Evolutionary conservation across 2,888 invertebrate species (phyloP), one percentile per base, ranked within the genome.

Genomic region (Dynastes hyllus): DNA sequence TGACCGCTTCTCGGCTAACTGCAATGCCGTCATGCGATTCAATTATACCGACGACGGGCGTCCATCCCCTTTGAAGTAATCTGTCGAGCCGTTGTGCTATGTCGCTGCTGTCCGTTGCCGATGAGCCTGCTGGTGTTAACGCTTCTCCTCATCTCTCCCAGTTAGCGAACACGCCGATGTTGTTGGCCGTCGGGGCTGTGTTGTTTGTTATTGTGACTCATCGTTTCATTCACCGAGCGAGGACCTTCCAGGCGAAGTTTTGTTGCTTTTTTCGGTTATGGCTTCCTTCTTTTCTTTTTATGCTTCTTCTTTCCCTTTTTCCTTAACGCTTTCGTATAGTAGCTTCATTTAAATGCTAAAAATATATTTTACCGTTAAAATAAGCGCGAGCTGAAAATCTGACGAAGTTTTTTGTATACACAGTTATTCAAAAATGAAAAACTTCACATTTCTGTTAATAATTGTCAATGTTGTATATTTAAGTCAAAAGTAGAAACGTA

Each of bases 11-110:
- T 77, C 67, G 58, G 67, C 77, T 77, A 77, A 69, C 77, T 77
- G 77, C 77, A 77, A 69, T 69, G 77, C 77, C 65, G 69, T 58
- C 77, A 77, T 77, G 67, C 77, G 69, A 77, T 77, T 77, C 77
- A 77, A 77, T 77, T 77, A 77, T 58, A 69, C 22, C 76, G 63
- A 63, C 50, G 76, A 69, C 61, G 55, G 55, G 55, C 55, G 61
- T 75, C 61, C 77, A 66, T 77, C 67, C 69, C 71, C 22, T 78
- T 78, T 73, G 66, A 71, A 65, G 73, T 75, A 75, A 75, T 75
- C 73, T 50, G 73, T 63, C 73, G 50, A 45, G 27, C 73, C 61
- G 61, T 8, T 61, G 73, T 27, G 27, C 51, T 22, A 22, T 63
- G 63, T 63, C 45, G 65, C 32, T 58, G 50, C 40, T 76, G 76